Conservation (phyloP, 2,888 invertebrate species). For the Heliconius cydno region DNA sequence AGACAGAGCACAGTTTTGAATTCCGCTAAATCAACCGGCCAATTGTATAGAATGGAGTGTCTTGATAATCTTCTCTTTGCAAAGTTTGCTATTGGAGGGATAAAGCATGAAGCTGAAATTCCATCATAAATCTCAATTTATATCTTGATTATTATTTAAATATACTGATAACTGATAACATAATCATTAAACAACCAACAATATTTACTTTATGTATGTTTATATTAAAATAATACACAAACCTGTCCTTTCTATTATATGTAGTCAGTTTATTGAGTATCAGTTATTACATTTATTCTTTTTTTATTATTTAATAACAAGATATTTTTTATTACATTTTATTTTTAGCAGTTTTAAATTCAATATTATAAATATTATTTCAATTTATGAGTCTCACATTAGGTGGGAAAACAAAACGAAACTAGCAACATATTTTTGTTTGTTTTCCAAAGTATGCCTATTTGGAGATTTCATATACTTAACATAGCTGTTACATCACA, state of each 20-base stretch:
- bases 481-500: background rate
- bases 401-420: background rate
- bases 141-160: conserved; percentile 11
- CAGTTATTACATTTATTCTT: background rate
- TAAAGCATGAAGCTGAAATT: background rate
- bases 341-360: background rate
- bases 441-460: background rate
- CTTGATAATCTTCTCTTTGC: background rate
- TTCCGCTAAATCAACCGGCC: background rate
- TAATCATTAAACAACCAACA: conserved; percentile 5
- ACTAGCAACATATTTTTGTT: background rate
- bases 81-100: background rate
- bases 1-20: background rate
- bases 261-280: background rate
- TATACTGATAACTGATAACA: conserved; percentile 22
- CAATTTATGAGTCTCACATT: background rate
- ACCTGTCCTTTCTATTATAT: background rate
- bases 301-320: background rate
- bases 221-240: conserved; percentile 16
- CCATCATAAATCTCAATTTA: background rate
- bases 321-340: background rate
- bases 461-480: background rate
- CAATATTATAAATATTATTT: background rate
- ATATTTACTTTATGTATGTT: conserved; percentile 5
- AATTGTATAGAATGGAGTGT: background rate